A percentile compares a stretch with the other conserved stretches of the same genome.
Evolutionary conservation across 2,888 invertebrate genomes (phyloP).

Genomic region (Fragum whitleyi): DNA sequence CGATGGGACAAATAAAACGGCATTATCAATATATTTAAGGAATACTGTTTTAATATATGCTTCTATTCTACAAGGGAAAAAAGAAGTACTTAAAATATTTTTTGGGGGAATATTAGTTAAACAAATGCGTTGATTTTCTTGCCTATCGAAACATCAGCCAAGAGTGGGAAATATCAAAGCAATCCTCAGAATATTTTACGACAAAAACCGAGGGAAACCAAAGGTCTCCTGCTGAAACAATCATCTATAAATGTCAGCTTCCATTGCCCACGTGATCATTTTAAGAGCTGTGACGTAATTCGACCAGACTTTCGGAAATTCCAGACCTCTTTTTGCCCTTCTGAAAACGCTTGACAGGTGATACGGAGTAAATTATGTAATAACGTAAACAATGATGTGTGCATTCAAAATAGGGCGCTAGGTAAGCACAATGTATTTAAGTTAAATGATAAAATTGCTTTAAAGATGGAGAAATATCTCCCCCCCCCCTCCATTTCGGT

Average conservation of each 20-base stretch:
- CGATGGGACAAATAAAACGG: too few relatives aligned
- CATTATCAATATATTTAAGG: too few relatives aligned
- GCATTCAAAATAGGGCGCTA: too few relatives aligned
- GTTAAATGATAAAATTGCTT: too few relatives aligned
- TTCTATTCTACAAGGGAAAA: too few relatives aligned
- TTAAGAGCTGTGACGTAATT: not conserved
- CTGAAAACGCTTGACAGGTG: slow-evolving; percentile 8
- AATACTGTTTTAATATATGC: too few relatives aligned
- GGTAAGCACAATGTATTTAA: too few relatives aligned
- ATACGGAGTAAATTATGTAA: not conserved
- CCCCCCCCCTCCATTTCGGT: too few relatives aligned
- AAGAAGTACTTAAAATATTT: too few relatives aligned
- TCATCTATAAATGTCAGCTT: slow-evolving; percentile 4
- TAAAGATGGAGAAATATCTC: not conserved
- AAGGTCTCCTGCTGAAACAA: not conserved
- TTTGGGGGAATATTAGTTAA: too few relatives aligned
- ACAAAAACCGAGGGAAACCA: not conserved
- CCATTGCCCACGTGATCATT: slow-evolving; percentile 1
- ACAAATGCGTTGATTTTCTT: too few relatives aligned
- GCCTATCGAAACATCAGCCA: too few relatives aligned
- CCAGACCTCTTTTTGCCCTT: not conserved
- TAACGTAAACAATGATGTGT: not conserved
- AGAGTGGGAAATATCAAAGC: not conserved
- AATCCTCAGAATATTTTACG: not conserved
- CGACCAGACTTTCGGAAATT: not conserved